These are phyloP conservation scores for Protula sp. DNA, from an alignment of 2,888 invertebrate genomes.

Conservation along the genomic window DNA sequence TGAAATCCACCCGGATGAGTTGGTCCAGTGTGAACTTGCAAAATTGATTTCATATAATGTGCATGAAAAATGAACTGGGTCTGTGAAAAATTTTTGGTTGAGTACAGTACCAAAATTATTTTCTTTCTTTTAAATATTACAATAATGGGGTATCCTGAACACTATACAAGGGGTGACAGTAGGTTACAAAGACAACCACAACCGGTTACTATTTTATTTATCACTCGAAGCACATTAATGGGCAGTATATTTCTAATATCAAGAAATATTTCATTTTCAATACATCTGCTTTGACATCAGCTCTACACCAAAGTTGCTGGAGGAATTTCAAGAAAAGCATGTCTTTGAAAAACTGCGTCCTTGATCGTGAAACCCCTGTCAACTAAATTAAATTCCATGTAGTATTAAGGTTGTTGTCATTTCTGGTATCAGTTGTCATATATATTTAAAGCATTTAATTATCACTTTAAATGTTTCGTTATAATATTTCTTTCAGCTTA, in stretches of 20 bases:
- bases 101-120: too few relatives aligned
- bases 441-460: slow-evolving; percentile 16
- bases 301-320: slow-evolving; percentile 16
- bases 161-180: slow-evolving; percentile 13
- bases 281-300: slow-evolving; percentile 19
- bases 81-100: not conserved
- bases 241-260: slow-evolving; percentile 21
- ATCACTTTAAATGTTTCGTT: slow-evolving; percentile 12
- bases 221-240: slow-evolving; percentile 13
- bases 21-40: not conserved
- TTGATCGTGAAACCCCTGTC: slow-evolving; percentile 25
- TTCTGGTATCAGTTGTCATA: too few relatives aligned
- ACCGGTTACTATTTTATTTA: slow-evolving; percentile 22
- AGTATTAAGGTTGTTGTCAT: too few relatives aligned
- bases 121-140: too few relatives aligned
- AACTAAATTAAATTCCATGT: slow-evolving; percentile 21
- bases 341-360: slow-evolving; percentile 14
- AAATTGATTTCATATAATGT: not conserved
- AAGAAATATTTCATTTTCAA: slow-evolving; percentile 23
- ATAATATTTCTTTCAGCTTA: too few relatives aligned
- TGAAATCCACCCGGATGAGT: not conserved
- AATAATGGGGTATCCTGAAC: too few relatives aligned
- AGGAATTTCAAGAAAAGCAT: too few relatives aligned
- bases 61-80: slow-evolving; percentile 11
- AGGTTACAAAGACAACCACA: slow-evolving; percentile 21